Conservation (phyloP, 1,140 invertebrate species). For the Ceratitis capitata region DNA sequence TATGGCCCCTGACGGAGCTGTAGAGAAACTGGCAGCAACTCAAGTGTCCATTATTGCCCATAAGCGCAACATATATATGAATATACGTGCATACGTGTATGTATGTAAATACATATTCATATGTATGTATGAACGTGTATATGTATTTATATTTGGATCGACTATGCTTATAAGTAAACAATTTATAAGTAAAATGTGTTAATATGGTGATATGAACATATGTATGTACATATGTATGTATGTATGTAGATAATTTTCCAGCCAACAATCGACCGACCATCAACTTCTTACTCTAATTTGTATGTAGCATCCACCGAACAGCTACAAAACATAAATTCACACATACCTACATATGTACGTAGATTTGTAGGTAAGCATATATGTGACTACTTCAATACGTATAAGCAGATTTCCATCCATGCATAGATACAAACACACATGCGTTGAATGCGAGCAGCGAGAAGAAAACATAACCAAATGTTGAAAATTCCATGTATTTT, state of each 20-base stretch:
- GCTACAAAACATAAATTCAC: background rate
- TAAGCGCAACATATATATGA: too few relatives aligned
- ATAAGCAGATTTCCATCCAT: too few relatives aligned
- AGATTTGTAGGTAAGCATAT: background rate
- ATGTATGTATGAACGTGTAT: background rate
- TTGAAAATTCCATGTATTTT: slow-evolving; percentile 22
- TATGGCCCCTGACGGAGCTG: background rate
- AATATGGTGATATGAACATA: background rate
- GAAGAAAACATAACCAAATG: slow-evolving; percentile 24
- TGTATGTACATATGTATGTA: background rate
- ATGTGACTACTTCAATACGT: background rate
- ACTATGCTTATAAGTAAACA: background rate
- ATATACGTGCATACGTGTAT: too few relatives aligned
- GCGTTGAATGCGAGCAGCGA: background rate
- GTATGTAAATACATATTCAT: background rate
- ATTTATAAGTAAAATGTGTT: background rate
- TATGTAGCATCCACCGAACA: background rate
- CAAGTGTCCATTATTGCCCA: too few relatives aligned
- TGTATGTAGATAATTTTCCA: background rate
- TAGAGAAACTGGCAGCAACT: background rate
- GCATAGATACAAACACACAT: background rate
- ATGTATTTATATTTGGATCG: background rate
- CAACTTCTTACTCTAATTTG: slow-evolving; percentile 32
- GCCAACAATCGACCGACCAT: slow-evolving; percentile 11
- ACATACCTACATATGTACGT: background rate